Conservation (phyloP, 1,140 invertebrate species). For the Macrobrachium rosenbergii region DNA sequence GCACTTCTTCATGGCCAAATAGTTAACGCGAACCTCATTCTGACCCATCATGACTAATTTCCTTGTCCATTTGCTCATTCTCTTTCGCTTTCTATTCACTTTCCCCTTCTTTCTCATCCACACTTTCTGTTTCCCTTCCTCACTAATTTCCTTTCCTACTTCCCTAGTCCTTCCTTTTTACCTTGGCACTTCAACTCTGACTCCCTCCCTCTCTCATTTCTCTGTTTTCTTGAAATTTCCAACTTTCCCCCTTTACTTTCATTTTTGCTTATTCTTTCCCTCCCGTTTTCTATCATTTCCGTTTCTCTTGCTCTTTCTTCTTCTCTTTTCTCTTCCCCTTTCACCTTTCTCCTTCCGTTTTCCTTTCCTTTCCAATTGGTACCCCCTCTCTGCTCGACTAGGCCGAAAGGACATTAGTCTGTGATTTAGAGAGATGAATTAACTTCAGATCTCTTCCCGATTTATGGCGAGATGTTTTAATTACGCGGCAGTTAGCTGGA, state of each 20-base stretch:
- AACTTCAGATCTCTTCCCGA: too few relatives aligned
- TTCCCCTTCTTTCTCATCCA: background rate
- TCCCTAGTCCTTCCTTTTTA: background rate
- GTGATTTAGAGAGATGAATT: too few relatives aligned
- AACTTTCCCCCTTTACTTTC: background rate
- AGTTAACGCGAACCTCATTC: background rate
- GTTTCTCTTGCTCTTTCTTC: background rate
- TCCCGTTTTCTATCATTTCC: background rate
- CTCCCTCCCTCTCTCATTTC: background rate
- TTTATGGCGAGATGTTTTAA: too few relatives aligned
- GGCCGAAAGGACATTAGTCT: too few relatives aligned
- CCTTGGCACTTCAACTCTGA: background rate
- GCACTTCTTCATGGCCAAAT: too few relatives aligned
- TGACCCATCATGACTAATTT: background rate
- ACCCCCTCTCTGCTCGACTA: too few relatives aligned
- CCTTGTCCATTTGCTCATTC: too few relatives aligned
- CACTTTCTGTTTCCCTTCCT: background rate
- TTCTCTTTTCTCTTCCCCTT: background rate
- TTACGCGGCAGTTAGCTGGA: too few relatives aligned
- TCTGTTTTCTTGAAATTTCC: background rate
- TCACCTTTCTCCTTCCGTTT: too few relatives aligned
- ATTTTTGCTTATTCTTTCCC: background rate
- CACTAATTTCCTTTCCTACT: background rate
- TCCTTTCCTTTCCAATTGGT: too few relatives aligned
- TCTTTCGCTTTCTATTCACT: background rate